A percentile compares a stretch with the other conserved stretches of the same genome.
Conservation (phyloP, 2,888 invertebrate species). For the Polyommatus iphigenia region DNA sequence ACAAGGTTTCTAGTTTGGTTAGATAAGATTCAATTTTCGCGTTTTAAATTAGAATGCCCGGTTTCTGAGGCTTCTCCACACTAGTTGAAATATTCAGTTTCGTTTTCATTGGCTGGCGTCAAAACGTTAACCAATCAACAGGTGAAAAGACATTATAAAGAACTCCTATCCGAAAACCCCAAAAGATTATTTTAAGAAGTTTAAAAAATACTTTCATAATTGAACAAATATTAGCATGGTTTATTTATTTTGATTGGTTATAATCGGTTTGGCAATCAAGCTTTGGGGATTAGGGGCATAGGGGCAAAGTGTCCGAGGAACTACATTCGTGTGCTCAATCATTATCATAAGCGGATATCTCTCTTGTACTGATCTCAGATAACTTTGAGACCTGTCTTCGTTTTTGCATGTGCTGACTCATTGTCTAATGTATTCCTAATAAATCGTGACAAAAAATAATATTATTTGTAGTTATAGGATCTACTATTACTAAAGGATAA, state of each 20-base stretch:
- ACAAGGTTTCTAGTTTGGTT: background rate
- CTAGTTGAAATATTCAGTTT: too few relatives aligned
- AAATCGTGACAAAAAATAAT: constrained; percentile 35
- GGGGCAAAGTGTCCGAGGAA: background rate
- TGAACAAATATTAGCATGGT: background rate
- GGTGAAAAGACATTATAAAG: too few relatives aligned
- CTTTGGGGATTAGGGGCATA: background rate
- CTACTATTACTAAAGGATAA: background rate
- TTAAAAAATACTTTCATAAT: background rate
- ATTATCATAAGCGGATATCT: constrained; percentile 24
- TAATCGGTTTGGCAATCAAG: constrained; percentile 23
- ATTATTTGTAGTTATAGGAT: background rate
- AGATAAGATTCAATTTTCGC: background rate
- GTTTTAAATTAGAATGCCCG: background rate
- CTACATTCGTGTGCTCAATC: background rate
- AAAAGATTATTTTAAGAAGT: too few relatives aligned
- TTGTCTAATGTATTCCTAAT: constrained; percentile 33
- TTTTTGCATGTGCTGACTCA: constrained; percentile 23
- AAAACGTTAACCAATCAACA: too few relatives aligned
- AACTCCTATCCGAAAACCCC: too few relatives aligned
- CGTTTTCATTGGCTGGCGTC: too few relatives aligned
- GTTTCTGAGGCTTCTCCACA: too few relatives aligned
- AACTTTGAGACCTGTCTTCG: constrained; percentile 20
- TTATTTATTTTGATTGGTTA: background rate
- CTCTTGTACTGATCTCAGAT: background rate